Evolutionary conservation across 2,797 vertebrate species (phyloP).

Genomic region (Onychomys torridus): DNA sequence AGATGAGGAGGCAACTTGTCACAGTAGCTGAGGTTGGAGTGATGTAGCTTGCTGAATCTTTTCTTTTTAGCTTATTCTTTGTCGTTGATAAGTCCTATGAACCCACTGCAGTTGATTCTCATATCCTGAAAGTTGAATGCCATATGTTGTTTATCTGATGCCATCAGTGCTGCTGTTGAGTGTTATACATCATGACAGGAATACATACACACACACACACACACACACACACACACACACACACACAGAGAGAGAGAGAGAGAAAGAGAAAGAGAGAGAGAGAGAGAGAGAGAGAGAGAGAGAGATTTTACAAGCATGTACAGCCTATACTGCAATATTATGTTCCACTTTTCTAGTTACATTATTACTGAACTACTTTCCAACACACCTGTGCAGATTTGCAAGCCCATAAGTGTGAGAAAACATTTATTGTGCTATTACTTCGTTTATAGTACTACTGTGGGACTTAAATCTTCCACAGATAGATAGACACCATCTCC

Average conservation of each 20-base stretch:
- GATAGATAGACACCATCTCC: not conserved
- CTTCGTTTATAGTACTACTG: not conserved
- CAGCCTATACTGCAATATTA: not conserved
- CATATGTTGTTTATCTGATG: not conserved
- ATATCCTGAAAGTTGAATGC: not conserved
- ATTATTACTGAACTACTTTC: constrained; percentile 29
- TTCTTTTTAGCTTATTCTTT: not conserved
- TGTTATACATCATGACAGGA: not conserved
- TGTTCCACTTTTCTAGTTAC: not conserved
- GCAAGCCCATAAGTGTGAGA: not conserved
- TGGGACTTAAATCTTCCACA: not conserved
- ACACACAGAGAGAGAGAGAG: not conserved
- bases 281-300: no score
- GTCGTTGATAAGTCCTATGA: not conserved
- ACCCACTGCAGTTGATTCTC: not conserved
- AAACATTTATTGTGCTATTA: constrained; percentile 38
- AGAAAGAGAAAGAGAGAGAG: no score
- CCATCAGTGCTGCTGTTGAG: not conserved
- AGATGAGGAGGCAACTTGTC: not conserved
- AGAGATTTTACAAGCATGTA: not conserved
- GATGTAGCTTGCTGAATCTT: not conserved
- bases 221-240: not conserved
- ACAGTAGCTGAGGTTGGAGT: not conserved
- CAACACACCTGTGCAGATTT: not conserved
- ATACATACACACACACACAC: not conserved